Percentiles rank a stretch among this genome's conserved stretches.
These are phyloP conservation scores for Coelogynopora nodosa DNA, from an alignment of 2,888 invertebrate genomes.

Conservation along the genomic window DNA sequence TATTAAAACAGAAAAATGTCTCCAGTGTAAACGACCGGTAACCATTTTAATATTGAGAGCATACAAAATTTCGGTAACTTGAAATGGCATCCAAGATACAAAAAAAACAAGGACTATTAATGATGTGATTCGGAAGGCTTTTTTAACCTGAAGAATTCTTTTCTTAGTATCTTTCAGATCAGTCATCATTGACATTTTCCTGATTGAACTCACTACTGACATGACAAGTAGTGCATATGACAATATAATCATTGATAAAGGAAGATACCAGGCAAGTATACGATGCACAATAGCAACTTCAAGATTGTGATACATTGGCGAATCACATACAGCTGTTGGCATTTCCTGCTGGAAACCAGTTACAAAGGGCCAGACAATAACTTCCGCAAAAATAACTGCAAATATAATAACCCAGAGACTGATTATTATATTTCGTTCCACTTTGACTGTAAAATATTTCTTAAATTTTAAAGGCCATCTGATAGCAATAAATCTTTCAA, in stretches of 20 bases:
- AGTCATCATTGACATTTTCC: not conserved
- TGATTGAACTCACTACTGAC: not conserved
- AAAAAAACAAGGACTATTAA: not conserved
- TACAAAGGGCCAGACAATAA: not conserved
- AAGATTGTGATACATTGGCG: not conserved
- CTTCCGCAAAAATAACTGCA: not conserved
- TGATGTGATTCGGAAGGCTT: not conserved
- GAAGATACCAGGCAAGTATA: not conserved
- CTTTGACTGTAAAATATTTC: not conserved
- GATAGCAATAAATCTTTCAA: constrained; percentile 1
- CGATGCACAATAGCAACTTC: not conserved
- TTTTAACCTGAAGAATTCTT: not conserved
- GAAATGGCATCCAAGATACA: constrained; percentile 3
- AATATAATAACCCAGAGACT: not conserved
- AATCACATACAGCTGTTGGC: not conserved
- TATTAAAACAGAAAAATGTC: not conserved
- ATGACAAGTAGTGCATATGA: not conserved
- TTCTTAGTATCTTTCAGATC: not conserved
- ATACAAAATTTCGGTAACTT: not conserved
- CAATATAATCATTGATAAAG: not conserved
- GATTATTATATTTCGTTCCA: not conserved
- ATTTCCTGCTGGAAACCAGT: not conserved
- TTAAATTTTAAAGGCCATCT: not conserved
- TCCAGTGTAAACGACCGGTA: not conserved
- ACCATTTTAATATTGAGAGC: not conserved